Evolutionary conservation across 2,113 vertebrate genomes (phyloP).

Genomic region (Dromas ardeola): DNA sequence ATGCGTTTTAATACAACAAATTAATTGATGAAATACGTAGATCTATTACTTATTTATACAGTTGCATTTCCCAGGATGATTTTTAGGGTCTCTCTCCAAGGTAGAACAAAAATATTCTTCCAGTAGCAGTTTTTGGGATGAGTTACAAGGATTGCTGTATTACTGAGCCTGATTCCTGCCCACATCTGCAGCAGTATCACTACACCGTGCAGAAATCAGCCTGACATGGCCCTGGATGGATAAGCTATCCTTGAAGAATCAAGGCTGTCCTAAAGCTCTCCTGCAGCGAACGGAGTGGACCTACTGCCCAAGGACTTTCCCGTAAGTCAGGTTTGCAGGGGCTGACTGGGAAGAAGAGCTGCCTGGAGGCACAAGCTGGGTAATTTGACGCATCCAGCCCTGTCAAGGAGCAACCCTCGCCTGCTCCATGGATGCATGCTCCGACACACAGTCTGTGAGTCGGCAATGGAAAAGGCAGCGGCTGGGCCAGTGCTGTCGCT

Average conservation of each 20-base stretch:
- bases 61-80: not conserved
- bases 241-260: not conserved
- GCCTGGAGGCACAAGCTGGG: not conserved
- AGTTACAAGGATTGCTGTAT: not conserved
- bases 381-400: not conserved
- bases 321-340: not conserved
- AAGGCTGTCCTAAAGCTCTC: not conserved
- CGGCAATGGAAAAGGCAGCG: not conserved
- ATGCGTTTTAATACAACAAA: not conserved
- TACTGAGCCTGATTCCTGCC: not conserved
- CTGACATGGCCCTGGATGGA: not conserved
- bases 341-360: not conserved
- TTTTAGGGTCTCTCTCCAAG: not conserved
- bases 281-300: rapidly evolving
- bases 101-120: not conserved
- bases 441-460: rapidly evolving
- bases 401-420: not conserved
- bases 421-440: rapidly evolving
- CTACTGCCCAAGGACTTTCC: not conserved
- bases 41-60: not conserved
- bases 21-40: not conserved
- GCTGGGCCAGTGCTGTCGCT: not conserved
- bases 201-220: not conserved
- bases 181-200: not conserved
- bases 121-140: not conserved